Base-by-base conservation (phyloP, 1,140 invertebrate species). In the Scaptomyza montana region DNA sequence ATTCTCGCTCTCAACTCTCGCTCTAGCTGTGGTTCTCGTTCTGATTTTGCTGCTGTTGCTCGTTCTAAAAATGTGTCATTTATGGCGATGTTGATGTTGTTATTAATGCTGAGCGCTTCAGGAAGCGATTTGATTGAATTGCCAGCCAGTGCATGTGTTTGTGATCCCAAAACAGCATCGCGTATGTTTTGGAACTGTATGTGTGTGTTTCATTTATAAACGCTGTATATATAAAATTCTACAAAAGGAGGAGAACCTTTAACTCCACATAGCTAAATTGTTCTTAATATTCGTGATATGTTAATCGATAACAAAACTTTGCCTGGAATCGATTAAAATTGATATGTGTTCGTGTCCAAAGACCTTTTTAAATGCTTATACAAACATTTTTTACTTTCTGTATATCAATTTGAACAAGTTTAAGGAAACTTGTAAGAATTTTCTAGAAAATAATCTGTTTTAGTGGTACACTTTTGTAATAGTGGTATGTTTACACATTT, bases 21-120 rank as follows among this genome's bases (percentile, higher is more conserved):
- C 39, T 41, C 10, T 41, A 0, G 12, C 39, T 16, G 16, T 16
- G 16, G 16, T 16, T 5, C 39, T 43, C 12, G 12, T n/a, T 43
- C 39, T 43, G 39, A 4, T 19, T 33, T 1, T 36, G 77, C 16
- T 1, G 61, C 70, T 70, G 16, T 16, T 16, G 16, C 66, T 30
- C 12, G 41, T 19, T 33, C 28, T 86, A 63, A 62, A 86, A 86
- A 81, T 81, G 71, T 81, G 78, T 87, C 81, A 81, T 65, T 75
- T 62, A 59, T 55, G 66, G 72, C 43, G 61, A 60, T 41, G 41
- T 36, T 59, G 19, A 25, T 55, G 53, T 16, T 41, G 53, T 36
- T 59, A 36, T 41, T 55, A 7, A 3, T 55, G 33, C 10, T 13
- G 39, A 46, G 41, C 41, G 41, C 39, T 4, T 16, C 13, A 46